These are phyloP conservation scores for Petrocephalus sullivani DNA, from an alignment of 2,797 vertebrate species.

Conservation along the genomic window DNA sequence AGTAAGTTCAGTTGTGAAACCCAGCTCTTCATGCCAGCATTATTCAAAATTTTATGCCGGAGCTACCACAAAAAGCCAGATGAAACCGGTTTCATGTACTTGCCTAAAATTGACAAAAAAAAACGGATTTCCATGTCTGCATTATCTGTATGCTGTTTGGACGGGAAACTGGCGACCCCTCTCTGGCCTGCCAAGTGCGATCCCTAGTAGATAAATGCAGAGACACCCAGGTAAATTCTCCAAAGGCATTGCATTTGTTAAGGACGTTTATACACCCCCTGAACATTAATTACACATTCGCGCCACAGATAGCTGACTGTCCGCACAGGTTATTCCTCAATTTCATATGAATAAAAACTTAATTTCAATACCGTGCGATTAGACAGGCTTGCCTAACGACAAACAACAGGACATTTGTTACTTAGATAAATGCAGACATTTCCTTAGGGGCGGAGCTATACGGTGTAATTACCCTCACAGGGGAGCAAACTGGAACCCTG, in stretches of 20 bases:
- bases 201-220: not conserved
- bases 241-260: not conserved
- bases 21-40: not conserved
- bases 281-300: not conserved
- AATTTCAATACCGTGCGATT: not conserved
- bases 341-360: not conserved
- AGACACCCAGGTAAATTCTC: not conserved
- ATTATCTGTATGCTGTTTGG: not conserved
- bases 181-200: not conserved
- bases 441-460: not conserved
- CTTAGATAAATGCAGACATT: not conserved
- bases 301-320: not conserved
- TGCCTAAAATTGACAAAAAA: not conserved
- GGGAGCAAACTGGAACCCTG: not conserved
- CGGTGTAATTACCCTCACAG: not conserved
- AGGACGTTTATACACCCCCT: not conserved
- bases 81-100: not conserved
- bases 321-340: not conserved
- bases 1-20: not conserved
- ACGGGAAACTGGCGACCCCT: not conserved
- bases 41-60: not conserved
- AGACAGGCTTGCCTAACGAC: not conserved
- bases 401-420: not conserved
- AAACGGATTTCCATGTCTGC: not conserved
- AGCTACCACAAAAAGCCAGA: not conserved